Conservation (phyloP, 2,888 invertebrate species). For the Galerucella pusilla region DNA sequence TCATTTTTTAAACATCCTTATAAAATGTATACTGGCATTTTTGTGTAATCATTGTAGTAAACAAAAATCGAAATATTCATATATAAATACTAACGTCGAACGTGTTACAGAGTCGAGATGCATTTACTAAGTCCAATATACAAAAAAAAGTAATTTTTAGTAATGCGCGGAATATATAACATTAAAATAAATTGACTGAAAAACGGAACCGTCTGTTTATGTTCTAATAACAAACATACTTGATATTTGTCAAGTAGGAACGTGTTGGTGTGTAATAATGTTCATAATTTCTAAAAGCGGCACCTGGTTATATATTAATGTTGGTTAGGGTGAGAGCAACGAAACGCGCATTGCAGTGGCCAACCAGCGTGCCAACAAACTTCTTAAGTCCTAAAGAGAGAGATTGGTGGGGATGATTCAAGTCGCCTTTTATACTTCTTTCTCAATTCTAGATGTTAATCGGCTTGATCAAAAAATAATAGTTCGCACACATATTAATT, state of each 20-base stretch:
- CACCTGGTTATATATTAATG: constrained; percentile 60
- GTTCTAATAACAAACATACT: not conserved
- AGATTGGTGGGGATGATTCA: constrained; percentile 48
- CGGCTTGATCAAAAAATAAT: constrained; percentile 47
- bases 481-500: constrained; percentile 34
- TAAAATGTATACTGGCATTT: too few relatives aligned
- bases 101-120: too few relatives aligned
- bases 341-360: constrained; percentile 96
- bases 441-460: constrained; percentile 61
- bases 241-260: constrained; percentile 24
- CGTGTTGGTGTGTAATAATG: constrained; percentile 25
- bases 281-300: constrained; percentile 43
- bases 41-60: too few relatives aligned
- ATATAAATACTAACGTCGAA: too few relatives aligned
- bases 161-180: too few relatives aligned
- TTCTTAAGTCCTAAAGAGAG: constrained; percentile 79
- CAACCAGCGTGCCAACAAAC: constrained; percentile 96
- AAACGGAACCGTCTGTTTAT: not conserved
- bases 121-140: too few relatives aligned
- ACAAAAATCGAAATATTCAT: too few relatives aligned
- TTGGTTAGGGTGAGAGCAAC: constrained; percentile 86
- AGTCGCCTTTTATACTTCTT: constrained; percentile 63
- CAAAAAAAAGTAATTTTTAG: too few relatives aligned
- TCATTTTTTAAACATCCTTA: too few relatives aligned
- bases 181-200: too few relatives aligned